Evolutionary conservation across 2,888 invertebrate species (phyloP).

Genomic region (Pyrgus malvae): DNA sequence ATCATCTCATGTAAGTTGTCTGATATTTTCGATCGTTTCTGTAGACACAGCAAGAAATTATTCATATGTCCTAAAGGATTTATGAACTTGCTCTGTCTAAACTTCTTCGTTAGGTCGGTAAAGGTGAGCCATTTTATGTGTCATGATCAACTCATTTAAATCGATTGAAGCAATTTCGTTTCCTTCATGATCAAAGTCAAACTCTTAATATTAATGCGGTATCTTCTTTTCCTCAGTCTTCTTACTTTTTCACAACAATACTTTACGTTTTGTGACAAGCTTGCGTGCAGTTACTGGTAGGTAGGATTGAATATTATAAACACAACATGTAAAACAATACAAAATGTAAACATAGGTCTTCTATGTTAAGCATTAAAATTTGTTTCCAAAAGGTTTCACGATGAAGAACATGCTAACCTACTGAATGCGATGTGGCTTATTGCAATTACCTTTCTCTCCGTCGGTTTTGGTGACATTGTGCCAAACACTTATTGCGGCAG

Average conservation of each 20-base stretch:
- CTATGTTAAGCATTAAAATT: slow-evolving; percentile 68
- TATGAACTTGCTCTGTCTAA: slow-evolving; percentile 61
- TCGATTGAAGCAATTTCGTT: slow-evolving; percentile 53
- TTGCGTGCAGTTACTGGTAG: slow-evolving; percentile 41
- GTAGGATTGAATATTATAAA: slow-evolving; percentile 38
- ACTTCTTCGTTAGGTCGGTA: slow-evolving; percentile 56
- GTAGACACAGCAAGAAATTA: slow-evolving; percentile 59
- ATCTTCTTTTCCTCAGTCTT: slow-evolving; percentile 49
- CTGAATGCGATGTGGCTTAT: slow-evolving; percentile 99
- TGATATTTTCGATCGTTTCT: slow-evolving; percentile 33
- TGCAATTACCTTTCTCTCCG: slow-evolving; percentile 99
- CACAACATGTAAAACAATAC: slow-evolving; percentile 5
- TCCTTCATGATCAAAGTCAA: slow-evolving; percentile 77
- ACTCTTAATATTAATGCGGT: slow-evolving; percentile 63
- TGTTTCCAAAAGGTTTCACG: slow-evolving; percentile 93
- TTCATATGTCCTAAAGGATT: background rate
- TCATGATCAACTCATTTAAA: slow-evolving; percentile 50
- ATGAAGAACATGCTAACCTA: slow-evolving; percentile 98
- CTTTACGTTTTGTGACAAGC: slow-evolving; percentile 34
- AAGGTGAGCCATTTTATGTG: slow-evolving; percentile 82
- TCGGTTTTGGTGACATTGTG: slow-evolving; percentile 99
- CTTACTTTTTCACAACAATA: slow-evolving; percentile 45
- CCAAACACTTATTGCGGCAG: slow-evolving; percentile 99
- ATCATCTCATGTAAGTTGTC: slow-evolving; percentile 22
- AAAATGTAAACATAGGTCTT: slow-evolving; percentile 36